Evolutionary conservation across 2,888 invertebrate genomes (phyloP).

Genomic region (Margaritifera margaritifera): DNA sequence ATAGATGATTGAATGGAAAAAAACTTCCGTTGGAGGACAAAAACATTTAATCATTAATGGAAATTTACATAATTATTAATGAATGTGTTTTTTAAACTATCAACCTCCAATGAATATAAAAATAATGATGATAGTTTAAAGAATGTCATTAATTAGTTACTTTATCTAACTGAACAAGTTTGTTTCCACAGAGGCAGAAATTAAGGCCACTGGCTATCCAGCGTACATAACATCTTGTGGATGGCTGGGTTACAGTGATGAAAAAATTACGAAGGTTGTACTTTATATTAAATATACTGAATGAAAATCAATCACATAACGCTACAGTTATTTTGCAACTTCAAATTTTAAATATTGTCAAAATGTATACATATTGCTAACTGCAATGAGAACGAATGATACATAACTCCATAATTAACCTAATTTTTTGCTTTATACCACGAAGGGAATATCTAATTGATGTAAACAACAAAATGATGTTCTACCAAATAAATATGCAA

Average conservation of each 20-base stretch:
- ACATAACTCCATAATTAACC: background rate
- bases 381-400: background rate
- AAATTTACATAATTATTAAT: too few relatives aligned
- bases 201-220: conserved; percentile 84
- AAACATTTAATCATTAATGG: too few relatives aligned
- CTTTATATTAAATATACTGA: background rate
- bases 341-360: too few relatives aligned
- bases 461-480: too few relatives aligned
- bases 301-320: too few relatives aligned
- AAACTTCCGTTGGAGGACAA: too few relatives aligned
- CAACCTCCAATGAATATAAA: background rate
- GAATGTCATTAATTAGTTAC: too few relatives aligned
- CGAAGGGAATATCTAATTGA: background rate
- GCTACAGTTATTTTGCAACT: too few relatives aligned
- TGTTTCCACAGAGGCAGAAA: conserved; percentile 75
- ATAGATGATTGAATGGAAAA: too few relatives aligned
- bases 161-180: too few relatives aligned
- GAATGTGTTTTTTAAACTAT: background rate
- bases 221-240: conserved; percentile 87
- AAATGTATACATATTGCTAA: too few relatives aligned
- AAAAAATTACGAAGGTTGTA: conserved; percentile 78
- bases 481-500: too few relatives aligned
- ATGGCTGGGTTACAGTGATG: conserved; percentile 90
- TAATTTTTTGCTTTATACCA: background rate
- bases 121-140: background rate